Evolutionary conservation across 2,888 invertebrate genomes (phyloP).

Genomic region (Agelastica alni): DNA sequence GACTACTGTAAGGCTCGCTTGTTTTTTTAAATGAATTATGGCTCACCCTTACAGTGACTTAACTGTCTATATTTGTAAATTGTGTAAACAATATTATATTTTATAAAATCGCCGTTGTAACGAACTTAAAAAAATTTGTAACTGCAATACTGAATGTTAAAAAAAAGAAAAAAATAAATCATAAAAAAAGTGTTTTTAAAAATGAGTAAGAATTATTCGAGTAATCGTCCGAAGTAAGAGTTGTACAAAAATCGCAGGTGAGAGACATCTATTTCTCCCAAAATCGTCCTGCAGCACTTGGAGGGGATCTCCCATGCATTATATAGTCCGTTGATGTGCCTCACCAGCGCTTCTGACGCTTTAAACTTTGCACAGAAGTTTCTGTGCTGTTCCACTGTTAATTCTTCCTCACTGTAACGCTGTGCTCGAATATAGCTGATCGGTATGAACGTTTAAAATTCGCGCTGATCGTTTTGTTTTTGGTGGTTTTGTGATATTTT

Average conservation of each 20-base stretch:
- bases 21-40: too few species aligned
- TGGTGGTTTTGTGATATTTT: conserved; percentile 7
- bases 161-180: too few species aligned
- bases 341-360: conserved; percentile 32
- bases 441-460: conserved; percentile 32
- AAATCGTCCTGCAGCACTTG: conserved; percentile 2
- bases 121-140: neutral
- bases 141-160: neutral
- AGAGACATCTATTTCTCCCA: neutral
- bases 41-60: too few species aligned
- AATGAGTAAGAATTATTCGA: neutral
- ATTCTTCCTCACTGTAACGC: conserved; percentile 6
- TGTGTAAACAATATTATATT: too few species aligned
- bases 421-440: neutral
- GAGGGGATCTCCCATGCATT: conserved; percentile 31
- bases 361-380: conserved; percentile 27
- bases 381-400: conserved; percentile 30
- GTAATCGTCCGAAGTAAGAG: neutral
- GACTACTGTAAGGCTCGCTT: too few species aligned
- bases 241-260: neutral
- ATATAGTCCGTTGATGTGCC: conserved; percentile 33
- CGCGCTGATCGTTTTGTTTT: conserved; percentile 4
- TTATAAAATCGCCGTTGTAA: neutral
- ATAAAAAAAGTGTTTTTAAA: neutral
- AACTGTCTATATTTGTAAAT: too few species aligned